Evolutionary conservation across 2,797 vertebrate genomes (phyloP), one percentile per base, ranked within the genome.

Genomic region (Limnodromus scolopaceus): DNA sequence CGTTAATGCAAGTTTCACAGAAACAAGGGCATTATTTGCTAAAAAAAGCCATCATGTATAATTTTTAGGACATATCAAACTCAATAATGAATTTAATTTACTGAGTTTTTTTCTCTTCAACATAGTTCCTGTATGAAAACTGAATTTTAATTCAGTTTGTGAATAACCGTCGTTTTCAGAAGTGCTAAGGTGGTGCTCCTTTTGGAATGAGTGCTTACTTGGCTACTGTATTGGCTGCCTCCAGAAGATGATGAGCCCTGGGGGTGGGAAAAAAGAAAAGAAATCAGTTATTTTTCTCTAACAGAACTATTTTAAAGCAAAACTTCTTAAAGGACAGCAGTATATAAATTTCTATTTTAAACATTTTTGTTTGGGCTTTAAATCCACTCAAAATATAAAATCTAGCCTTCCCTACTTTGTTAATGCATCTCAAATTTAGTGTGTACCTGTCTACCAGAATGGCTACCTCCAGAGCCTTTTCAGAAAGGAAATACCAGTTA

Each of bases 211-310:
- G 27, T 75, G 25, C 84, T 93, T 95, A 97, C 95, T 34, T 94
- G 92, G 77, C 86, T 79, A 4, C 10, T 58, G 81, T 89, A 92
- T 19, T 79, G 95, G 74, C 90, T 97, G 63, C 94, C 38, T 96
- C 83, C 93, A 51, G 77, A 96, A 54, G 92, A 70, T 6, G 95
- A 83, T 38, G 95, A 81, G 46, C 48, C 88, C 96, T 96, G n/a
- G 22, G 1, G 3, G 11, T 16, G 7, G 5, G 19, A 27, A 18
- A 32, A 45, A 58, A 19, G 38, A 20, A 74, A 32, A 34, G 1
- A 18, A 54, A 70, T 0, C 46, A 36, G 38, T 89, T 85, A 70
- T 45, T 83, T 87, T 91, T 39, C 13, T 63, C 15, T 39, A 53
- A n/a, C 49, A 66, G 10, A 53, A 69, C 5, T 51, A n/a, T 39